Percentiles rank a stretch among this genome's conserved stretches.
Conservation (phyloP, 2,888 invertebrate genomes). For the Drosophila subquinaria region DNA sequence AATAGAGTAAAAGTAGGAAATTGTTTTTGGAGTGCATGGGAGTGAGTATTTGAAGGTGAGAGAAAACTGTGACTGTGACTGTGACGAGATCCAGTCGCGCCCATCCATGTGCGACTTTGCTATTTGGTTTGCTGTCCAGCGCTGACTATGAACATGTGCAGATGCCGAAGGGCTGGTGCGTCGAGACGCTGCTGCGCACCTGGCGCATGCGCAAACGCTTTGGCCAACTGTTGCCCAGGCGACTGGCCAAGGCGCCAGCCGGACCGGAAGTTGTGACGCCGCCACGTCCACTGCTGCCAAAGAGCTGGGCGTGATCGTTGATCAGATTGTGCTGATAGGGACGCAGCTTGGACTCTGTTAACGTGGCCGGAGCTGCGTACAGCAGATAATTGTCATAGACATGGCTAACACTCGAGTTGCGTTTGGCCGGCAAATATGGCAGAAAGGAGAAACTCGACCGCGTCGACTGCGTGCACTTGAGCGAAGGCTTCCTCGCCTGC, state of each 20-base stretch:
- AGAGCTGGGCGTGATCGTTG: constrained; percentile 80
- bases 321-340: constrained; percentile 79
- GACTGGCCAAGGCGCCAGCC: constrained; percentile 28
- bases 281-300: constrained; percentile 54
- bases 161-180: constrained; percentile 84
- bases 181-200: constrained; percentile 81
- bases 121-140: constrained; percentile 55
- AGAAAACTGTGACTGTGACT: constrained; percentile 41
- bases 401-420: constrained; percentile 84
- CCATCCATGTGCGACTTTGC: constrained; percentile 50
- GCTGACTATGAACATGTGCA: constrained; percentile 86
- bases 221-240: constrained; percentile 61
- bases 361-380: constrained; percentile 75
- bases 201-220: constrained; percentile 71
- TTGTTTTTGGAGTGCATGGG: constrained; percentile 38
- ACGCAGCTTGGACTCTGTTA: constrained; percentile 55
- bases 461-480: constrained; percentile 82
- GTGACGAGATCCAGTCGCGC: constrained; percentile 71
- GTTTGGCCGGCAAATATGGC: constrained; percentile 82
- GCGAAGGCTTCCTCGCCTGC: constrained; percentile 66
- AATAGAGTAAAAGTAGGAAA: constrained; percentile 29
- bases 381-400: constrained; percentile 84
- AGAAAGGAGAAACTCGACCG: constrained; percentile 84
- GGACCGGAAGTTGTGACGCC: constrained; percentile 7
- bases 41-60: constrained; percentile 33